phyloP scores from a whole-genome alignment of 2,888 invertebrate genomes.

The Tenthredo distinguenda region DNA sequence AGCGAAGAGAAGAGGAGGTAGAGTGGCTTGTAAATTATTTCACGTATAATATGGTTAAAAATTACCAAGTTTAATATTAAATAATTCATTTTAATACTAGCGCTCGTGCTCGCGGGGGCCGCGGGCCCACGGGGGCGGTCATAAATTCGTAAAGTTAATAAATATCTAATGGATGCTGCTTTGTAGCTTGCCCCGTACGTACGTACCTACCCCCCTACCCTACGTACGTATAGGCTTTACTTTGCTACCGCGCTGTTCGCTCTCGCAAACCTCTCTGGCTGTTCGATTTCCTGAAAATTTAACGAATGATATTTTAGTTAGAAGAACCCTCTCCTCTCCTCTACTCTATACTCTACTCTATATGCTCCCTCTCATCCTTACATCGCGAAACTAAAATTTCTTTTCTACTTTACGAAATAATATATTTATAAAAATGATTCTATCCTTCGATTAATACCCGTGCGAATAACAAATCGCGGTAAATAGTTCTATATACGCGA shows the following conservation, averaged over 20 bases:
- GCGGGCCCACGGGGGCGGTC: conserved; percentile 75
- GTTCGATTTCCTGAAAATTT: conserved; percentile 63
- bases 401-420: too few species aligned
- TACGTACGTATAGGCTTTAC: conserved; percentile 46
- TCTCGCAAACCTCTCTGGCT: conserved; percentile 10
- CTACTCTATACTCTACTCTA: neutral
- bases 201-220: conserved; percentile 46
- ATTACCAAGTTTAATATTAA: conserved; percentile 82
- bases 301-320: conserved; percentile 55
- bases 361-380: neutral
- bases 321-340: neutral
- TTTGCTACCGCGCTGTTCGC: conserved; percentile 19
- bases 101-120: conserved; percentile 69
- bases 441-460: too few species aligned
- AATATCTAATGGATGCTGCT: conserved; percentile 78
- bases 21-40: conserved; percentile 72
- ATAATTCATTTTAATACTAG: conserved; percentile 83
- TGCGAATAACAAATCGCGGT: too few species aligned
- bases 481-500: too few species aligned
- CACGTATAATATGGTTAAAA: conserved; percentile 78
- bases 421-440: too few species aligned
- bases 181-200: conserved; percentile 71
- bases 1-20: conserved; percentile 20
- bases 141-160: conserved; percentile 78
- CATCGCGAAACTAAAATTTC: too few species aligned